A percentile compares a stretch with the other conserved stretches of the same genome.
These are phyloP conservation scores for Yponomeuta cagnagella DNA, from an alignment of 2,888 invertebrate genomes.

Conservation along the genomic window DNA sequence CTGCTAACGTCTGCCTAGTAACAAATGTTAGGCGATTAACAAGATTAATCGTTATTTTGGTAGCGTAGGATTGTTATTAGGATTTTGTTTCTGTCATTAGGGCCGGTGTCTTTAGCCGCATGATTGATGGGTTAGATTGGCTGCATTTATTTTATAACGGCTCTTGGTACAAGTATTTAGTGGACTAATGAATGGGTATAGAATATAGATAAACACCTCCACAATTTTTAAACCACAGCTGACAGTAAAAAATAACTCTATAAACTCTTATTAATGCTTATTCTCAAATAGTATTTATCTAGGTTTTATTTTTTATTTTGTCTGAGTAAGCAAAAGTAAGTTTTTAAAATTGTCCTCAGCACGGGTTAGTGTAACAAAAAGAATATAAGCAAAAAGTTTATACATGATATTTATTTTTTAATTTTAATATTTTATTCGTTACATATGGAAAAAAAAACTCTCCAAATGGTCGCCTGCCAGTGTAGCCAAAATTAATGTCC, in stretches of 20 bases:
- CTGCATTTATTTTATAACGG: constrained; percentile 10
- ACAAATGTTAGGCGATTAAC: constrained; percentile 25
- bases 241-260: no score
- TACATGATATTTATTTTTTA: no score
- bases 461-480: no score
- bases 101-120: constrained; percentile 22
- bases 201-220: neutral
- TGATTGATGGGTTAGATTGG: constrained; percentile 24
- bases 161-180: constrained; percentile 8
- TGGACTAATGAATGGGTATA: neutral
- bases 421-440: no score
- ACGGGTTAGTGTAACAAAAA: no score
- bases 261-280: no score
- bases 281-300: no score
- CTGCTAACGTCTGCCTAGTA: constrained; percentile 20
- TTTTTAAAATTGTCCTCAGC: no score
- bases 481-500: neutral
- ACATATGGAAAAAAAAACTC: no score
- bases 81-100: constrained; percentile 20
- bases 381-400: no score
- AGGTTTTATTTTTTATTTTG: no score
- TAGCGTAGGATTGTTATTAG: constrained; percentile 18
- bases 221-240: neutral
- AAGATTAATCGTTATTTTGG: constrained; percentile 26
- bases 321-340: no score